Evolutionary conservation across 2,797 vertebrate genomes (phyloP), one percentile per base, ranked within the genome.

Genomic region (Karalla daura): DNA sequence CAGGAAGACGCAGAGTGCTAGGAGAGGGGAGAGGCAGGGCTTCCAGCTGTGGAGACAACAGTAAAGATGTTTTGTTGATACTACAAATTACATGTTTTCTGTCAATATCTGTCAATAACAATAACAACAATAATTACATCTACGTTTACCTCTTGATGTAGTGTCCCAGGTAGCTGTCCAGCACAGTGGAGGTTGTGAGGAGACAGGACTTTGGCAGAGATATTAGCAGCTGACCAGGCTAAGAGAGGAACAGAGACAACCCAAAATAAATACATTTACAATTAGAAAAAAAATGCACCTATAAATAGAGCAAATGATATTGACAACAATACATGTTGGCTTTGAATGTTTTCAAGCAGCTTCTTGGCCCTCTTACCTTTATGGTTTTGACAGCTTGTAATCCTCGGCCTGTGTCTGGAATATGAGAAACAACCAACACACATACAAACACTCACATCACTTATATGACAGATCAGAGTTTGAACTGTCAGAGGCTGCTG

Each of bases 191-290:
- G 0, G 96, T 95, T 46, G 96, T 98, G 65, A 99, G 91, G 61
- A 99, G 94, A 84, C 96, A 99, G 4, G 90, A 94, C 86, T 96
- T 93, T 0, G 97, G 97, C 79, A 99, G 83, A 0, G 96, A 95
- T 74, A 99, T 94, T 14, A 99, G 18, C 80, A 94, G 36, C 58
- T 95, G 90, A 3, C 93, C 84, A 71, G 77, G 91, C 92, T 97
- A 89, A 54, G 1, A 77, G 21, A 63, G 2, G 30, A 36, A 67
- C n/a, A 66, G 15, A 30, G 30, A 49, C 5, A 51, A 2, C 13
- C 7, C 27, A 18, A 30, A n/a, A 10, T n/a, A 47, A 25, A 1
- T 2, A 33, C 6, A 4, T 32, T 35, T 35, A 18, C 17, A 40
- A 49, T 17, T 2, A 33, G 9, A 36, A 36, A 23, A n/a, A 3